Evolutionary conservation across 2,113 vertebrate genomes (phyloP).

Genomic region (Microtus oregoni): DNA sequence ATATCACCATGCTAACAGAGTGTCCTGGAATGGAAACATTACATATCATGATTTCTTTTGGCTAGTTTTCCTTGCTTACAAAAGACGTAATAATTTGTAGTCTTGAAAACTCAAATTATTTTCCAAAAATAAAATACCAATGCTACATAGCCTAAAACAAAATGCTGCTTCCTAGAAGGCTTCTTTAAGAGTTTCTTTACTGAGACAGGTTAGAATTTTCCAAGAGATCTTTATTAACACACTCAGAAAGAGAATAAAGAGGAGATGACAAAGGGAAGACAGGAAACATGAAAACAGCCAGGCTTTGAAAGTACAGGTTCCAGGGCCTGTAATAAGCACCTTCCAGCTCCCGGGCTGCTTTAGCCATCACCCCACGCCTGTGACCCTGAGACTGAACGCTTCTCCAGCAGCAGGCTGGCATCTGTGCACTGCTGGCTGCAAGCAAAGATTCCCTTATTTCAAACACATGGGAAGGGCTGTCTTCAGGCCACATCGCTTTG

Average conservation of each 20-base stretch:
- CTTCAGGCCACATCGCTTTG: neutral
- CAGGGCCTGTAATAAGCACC: neutral
- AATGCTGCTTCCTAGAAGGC: neutral
- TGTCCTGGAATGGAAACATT: neutral
- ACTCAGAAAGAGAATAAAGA: slow-evolving; percentile 27
- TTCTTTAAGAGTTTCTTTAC: neutral
- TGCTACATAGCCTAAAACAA: neutral
- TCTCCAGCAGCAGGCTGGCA: rapidly evolving
- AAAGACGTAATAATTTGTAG: neutral
- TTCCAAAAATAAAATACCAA: neutral
- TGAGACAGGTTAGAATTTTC: slow-evolving; percentile 41
- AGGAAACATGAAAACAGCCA: neutral
- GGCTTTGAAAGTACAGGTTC: neutral
- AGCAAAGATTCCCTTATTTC: neutral
- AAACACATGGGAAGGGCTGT: neutral
- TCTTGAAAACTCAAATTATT: neutral
- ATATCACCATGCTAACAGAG: neutral
- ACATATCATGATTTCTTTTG: neutral
- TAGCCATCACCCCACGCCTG: neutral
- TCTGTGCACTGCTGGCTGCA: neutral
- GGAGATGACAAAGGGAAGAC: neutral
- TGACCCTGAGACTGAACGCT: neutral
- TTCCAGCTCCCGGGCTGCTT: neutral
- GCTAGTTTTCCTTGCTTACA: neutral
- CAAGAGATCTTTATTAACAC: slow-evolving; percentile 29